Percentiles rank a stretch among this genome's conserved stretches.
Evolutionary conservation across 2,888 invertebrate species (phyloP).

Genomic region (Tetanocera ferruginea): DNA sequence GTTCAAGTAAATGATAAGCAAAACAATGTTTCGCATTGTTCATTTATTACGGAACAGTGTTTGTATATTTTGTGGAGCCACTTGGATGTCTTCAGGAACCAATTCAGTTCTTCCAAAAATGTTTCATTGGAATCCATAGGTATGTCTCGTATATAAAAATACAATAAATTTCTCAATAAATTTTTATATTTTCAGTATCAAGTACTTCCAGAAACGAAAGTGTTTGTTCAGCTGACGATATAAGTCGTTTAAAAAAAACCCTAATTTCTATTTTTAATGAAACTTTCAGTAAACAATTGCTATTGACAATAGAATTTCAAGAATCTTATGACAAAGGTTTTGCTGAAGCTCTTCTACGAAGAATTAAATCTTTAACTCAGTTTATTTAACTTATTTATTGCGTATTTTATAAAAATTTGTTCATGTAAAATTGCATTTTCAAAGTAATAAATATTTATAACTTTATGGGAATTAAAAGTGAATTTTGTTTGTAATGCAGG

Average conservation of each 20-base stretch:
- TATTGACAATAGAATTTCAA: conserved; percentile 78
- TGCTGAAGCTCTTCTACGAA: conserved; percentile 80
- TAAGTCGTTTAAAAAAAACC: conserved; percentile 79
- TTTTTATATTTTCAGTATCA: conserved; percentile 62
- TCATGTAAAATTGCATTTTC: too few species aligned
- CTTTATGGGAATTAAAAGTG: too few species aligned
- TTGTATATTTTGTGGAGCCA: conserved; percentile 84
- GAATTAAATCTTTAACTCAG: conserved; percentile 85
- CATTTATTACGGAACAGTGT: conserved; percentile 79
- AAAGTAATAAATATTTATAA: too few species aligned
- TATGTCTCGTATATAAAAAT: conserved; percentile 42
- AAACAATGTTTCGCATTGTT: conserved; percentile 74
- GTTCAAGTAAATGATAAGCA: conserved; percentile 73
- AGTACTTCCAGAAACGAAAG: conserved; percentile 73
- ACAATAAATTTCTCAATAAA: conserved; percentile 7
- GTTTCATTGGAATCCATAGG: conserved; percentile 41
- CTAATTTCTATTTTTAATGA: conserved; percentile 83
- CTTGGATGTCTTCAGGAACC: conserved; percentile 79
- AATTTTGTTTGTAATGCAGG: too few species aligned
- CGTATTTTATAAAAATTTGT: too few species aligned
- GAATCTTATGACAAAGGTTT: conserved; percentile 78
- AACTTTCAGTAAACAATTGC: conserved; percentile 80
- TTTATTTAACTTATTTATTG: conserved; percentile 76
- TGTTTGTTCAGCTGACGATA: conserved; percentile 75
- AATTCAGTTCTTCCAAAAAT: conserved; percentile 68